A percentile compares a stretch with the other conserved stretches of the same genome.
These are phyloP conservation scores for Busseola fusca DNA, from an alignment of 2,888 invertebrate genomes.

Conservation along the genomic window DNA sequence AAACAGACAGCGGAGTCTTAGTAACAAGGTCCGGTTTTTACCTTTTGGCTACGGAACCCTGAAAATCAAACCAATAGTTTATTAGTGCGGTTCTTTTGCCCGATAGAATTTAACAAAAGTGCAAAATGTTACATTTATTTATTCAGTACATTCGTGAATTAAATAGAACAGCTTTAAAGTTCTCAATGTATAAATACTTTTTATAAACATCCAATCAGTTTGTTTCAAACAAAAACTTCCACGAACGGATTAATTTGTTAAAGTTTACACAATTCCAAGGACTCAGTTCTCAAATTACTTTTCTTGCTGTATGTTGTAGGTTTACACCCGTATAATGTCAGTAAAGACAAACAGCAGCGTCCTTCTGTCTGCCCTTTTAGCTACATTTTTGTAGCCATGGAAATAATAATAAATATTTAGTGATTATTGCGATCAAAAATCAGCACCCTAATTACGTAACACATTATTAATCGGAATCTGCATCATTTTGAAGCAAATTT, in stretches of 20 bases:
- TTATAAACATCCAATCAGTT: slow-evolving; percentile 21
- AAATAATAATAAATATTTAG: not conserved
- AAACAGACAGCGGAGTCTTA: too few species aligned
- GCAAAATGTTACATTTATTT: not conserved
- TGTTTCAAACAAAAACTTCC: slow-evolving; percentile 22
- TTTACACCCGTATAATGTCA: not conserved
- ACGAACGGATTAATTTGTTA: slow-evolving; percentile 34
- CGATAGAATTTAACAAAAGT: not conserved
- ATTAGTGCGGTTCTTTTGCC: not conserved
- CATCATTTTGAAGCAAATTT: too few species aligned
- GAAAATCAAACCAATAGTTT: not conserved
- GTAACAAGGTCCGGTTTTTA: too few species aligned
- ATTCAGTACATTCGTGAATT: not conserved
- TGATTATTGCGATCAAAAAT: not conserved
- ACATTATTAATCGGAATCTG: too few species aligned
- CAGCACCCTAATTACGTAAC: too few species aligned
- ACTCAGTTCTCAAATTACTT: slow-evolving; percentile 15
- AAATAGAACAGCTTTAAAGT: not conserved
- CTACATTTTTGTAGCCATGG: not conserved
- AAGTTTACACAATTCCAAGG: slow-evolving; percentile 17
- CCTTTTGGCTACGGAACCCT: too few species aligned
- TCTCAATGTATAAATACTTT: slow-evolving; percentile 8
- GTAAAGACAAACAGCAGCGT: not conserved
- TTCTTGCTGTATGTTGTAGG: slow-evolving; percentile 8
- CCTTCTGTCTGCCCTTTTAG: not conserved